phyloP scores from a whole-genome alignment of 1,140 invertebrate species.

The Hetaerina americana region DNA sequence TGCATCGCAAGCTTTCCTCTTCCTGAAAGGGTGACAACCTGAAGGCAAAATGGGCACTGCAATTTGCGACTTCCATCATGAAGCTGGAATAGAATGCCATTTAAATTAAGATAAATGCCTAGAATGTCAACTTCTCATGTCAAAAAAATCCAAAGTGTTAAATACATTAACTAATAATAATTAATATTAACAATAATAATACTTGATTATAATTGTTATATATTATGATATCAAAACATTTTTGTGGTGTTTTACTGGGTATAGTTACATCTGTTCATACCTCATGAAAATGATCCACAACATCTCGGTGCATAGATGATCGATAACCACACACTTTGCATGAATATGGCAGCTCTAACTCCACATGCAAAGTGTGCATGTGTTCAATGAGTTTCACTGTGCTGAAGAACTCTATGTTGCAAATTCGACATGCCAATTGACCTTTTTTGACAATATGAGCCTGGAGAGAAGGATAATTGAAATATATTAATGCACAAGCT shows the following conservation, averaged over 20 bases:
- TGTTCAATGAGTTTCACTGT: slow-evolving; percentile 44
- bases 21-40: slow-evolving; percentile 27
- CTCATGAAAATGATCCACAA: not conserved
- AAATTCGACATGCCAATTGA: slow-evolving; percentile 22
- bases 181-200: too few relatives aligned
- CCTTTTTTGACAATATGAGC: slow-evolving; percentile 5
- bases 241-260: too few relatives aligned
- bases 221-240: too few relatives aligned
- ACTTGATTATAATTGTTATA: too few relatives aligned
- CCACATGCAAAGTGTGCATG: slow-evolving; percentile 58
- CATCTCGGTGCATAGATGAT: slow-evolving; percentile 49
- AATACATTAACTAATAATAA: too few relatives aligned
- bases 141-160: too few relatives aligned
- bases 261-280: too few relatives aligned
- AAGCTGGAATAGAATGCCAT: not conserved
- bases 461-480: too few relatives aligned
- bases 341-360: slow-evolving; percentile 63
- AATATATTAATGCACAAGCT: too few relatives aligned
- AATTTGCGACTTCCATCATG: slow-evolving; percentile 47
- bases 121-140: too few relatives aligned
- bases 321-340: slow-evolving; percentile 60
- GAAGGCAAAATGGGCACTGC: slow-evolving; percentile 61
- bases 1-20: not conserved
- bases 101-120: too few relatives aligned
- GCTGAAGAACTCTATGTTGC: slow-evolving; percentile 20